These are phyloP conservation scores for Megalurothrips usitatus DNA, from an alignment of 2,888 invertebrate species.

Conservation along the genomic window DNA sequence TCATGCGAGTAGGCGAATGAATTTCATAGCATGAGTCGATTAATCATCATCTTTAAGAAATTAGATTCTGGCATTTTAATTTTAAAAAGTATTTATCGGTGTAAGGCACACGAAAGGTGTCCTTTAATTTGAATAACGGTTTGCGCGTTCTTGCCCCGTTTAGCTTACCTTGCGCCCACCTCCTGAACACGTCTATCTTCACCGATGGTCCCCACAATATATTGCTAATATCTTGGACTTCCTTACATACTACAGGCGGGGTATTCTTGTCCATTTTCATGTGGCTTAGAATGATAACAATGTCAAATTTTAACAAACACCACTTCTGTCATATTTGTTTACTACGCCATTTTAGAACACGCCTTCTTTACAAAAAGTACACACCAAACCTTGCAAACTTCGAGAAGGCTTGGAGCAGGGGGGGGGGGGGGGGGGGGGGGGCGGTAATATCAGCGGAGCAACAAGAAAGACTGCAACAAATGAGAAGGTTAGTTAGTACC, in stretches of 20 bases:
- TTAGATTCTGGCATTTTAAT: no score
- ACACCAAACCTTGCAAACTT: background rate
- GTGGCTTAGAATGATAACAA: background rate
- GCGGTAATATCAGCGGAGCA: background rate
- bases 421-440: background rate
- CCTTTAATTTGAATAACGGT: no score
- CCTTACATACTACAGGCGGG: conserved; percentile 45
- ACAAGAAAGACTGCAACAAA: background rate
- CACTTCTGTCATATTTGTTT: conserved; percentile 17
- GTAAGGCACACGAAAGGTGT: no score
- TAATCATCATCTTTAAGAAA: no score
- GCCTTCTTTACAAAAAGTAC: background rate
- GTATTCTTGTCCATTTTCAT: conserved; percentile 8
- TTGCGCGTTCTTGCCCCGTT: background rate
- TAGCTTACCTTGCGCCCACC: conserved; percentile 80
- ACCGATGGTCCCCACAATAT: conserved; percentile 81
- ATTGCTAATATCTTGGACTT: conserved; percentile 67
- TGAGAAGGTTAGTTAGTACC: no score
- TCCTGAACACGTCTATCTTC: conserved; percentile 79
- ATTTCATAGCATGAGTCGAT: no score
- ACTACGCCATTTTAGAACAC: background rate
- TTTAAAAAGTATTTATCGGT: no score
- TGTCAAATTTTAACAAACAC: background rate
- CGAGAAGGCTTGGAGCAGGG: background rate
- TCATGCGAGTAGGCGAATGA: no score